Evolutionary conservation across 2,888 invertebrate genomes (phyloP).

Genomic region (Protula sp.): DNA sequence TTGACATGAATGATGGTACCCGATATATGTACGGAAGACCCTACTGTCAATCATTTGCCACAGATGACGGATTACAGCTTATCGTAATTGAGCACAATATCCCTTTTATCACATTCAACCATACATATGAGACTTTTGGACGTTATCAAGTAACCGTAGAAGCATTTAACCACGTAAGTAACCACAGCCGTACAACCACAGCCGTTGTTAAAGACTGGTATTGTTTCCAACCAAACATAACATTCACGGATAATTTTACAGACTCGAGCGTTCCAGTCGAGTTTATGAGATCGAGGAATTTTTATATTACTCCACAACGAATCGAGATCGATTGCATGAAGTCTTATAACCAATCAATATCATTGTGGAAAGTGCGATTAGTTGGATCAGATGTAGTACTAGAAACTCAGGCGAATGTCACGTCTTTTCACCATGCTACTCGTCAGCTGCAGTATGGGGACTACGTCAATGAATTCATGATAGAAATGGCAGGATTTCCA

Average conservation of each 20-base stretch:
- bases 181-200: not conserved
- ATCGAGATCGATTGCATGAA: not conserved
- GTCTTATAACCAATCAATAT: not conserved
- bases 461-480: too few relatives aligned
- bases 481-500: too few relatives aligned
- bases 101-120: not conserved
- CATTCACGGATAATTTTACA: not conserved
- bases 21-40: not conserved
- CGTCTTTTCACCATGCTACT: too few relatives aligned
- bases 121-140: not conserved
- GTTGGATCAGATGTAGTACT: too few relatives aligned
- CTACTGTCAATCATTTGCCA: not conserved
- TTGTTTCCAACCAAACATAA: not conserved
- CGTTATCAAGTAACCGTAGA: not conserved
- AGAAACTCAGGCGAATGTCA: too few relatives aligned
- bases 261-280: not conserved
- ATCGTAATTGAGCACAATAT: not conserved
- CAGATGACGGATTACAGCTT: not conserved
- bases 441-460: too few relatives aligned
- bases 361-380: not conserved
- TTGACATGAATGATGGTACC: not conserved
- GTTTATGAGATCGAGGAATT: not conserved
- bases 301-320: not conserved
- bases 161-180: conserved; percentile 1
- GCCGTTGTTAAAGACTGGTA: not conserved